A percentile compares a stretch with the other conserved stretches of the same genome.
These are phyloP conservation scores for Hemiscyllium ocellatum DNA, from an alignment of 2,113 vertebrate genomes.

Conservation along the genomic window DNA sequence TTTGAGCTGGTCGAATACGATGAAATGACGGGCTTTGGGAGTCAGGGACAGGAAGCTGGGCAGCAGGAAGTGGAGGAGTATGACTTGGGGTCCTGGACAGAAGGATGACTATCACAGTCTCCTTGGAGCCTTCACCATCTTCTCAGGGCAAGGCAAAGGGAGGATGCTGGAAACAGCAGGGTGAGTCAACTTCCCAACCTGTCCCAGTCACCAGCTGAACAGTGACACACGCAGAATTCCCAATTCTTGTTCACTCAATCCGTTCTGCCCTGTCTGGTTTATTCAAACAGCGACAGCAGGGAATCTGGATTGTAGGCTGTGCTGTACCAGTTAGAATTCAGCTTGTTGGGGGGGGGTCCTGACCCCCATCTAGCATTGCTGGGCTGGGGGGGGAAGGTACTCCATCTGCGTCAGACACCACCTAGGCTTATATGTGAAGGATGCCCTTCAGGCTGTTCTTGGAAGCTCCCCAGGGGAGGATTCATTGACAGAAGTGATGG, in stretches of 20 bases:
- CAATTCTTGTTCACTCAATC: neutral
- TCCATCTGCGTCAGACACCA: neutral
- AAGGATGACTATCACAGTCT: neutral
- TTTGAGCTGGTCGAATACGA: no score
- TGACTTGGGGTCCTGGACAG: neutral
- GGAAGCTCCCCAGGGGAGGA: neutral
- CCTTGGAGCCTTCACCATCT: neutral
- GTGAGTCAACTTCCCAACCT: neutral
- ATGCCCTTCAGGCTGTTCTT: neutral
- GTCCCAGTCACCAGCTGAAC: neutral
- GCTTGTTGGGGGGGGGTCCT: neutral
- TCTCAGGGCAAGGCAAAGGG: no score
- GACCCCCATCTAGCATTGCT: neutral
- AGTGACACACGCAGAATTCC: neutral
- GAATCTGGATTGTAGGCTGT: no score
- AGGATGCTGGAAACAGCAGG: no score
- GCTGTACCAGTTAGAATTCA: no score
- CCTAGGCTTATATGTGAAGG: neutral
- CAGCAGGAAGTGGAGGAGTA: neutral
- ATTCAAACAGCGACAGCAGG: no score
- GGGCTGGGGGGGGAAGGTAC: neutral
- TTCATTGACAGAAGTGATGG: neutral
- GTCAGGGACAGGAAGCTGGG: neutral
- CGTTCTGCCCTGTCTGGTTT: neutral
- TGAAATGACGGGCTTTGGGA: neutral